These are phyloP conservation scores for Heliconius sara DNA, from an alignment of 2,888 invertebrate species.

Conservation along the genomic window DNA sequence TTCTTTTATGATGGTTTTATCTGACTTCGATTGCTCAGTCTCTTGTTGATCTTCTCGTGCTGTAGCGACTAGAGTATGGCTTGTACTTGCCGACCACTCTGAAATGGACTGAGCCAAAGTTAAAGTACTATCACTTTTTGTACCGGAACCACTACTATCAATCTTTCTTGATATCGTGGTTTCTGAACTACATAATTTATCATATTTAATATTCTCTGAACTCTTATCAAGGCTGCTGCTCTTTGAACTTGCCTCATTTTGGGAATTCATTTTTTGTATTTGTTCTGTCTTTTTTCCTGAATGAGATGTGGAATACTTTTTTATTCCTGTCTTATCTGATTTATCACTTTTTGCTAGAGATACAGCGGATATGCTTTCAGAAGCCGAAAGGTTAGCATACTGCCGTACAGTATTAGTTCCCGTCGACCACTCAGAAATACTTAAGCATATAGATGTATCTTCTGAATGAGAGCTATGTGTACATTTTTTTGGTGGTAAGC, in stretches of 20 bases:
- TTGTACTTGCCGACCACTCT: conserved; percentile 92
- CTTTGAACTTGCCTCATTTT: conserved; percentile 82
- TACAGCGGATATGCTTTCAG: conserved; percentile 85
- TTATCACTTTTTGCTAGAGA: conserved; percentile 86
- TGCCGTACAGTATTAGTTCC: conserved; percentile 93
- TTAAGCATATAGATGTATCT: conserved; percentile 93
- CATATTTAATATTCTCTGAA: conserved; percentile 82
- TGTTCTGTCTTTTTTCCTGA: conserved; percentile 81
- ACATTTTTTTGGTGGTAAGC: conserved; percentile 90
- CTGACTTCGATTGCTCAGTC: conserved; percentile 74
- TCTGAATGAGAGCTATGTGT: conserved; percentile 93
- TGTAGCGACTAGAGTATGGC: conserved; percentile 88
- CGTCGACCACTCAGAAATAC: conserved; percentile 94
- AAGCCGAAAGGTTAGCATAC: conserved; percentile 89
- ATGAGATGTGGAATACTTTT: conserved; percentile 85
- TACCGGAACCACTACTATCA: conserved; percentile 85
- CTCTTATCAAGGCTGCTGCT: conserved; percentile 85
- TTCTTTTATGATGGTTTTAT: conserved; percentile 78
- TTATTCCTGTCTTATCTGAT: conserved; percentile 81
- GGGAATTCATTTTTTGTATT: conserved; percentile 70
- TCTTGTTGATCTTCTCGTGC: conserved; percentile 77
- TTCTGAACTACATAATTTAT: conserved; percentile 86
- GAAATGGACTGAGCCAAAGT: conserved; percentile 91
- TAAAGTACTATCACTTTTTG: conserved; percentile 91
- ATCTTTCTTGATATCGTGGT: conserved; percentile 81